phyloP scores from a whole-genome alignment of 1,140 invertebrate species.

The Physella acuta region DNA sequence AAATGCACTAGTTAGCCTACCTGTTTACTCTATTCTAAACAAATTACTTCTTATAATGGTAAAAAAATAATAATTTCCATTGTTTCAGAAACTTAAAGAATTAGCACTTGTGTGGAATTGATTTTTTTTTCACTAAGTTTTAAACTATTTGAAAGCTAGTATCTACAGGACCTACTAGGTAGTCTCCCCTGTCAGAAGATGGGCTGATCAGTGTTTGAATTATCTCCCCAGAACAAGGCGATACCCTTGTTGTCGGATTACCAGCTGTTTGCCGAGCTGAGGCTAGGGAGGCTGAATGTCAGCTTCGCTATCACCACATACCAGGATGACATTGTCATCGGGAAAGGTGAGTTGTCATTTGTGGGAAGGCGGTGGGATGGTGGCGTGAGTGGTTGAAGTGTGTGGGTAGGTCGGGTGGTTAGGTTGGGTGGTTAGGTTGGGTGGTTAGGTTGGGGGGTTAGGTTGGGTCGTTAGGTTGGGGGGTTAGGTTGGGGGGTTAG shows the following conservation, averaged over 20 bases:
- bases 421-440: too few species aligned
- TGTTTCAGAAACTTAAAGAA: too few species aligned
- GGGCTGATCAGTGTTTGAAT: not conserved
- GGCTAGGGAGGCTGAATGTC: not conserved
- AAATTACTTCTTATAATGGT: too few species aligned
- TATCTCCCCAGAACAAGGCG: not conserved
- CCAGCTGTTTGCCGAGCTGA: constrained; percentile 6
- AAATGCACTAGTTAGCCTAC: too few species aligned
- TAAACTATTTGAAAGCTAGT: not conserved
- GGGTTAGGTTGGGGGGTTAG: not conserved
- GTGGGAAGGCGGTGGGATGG: not conserved
- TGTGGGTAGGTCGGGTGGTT: not conserved
- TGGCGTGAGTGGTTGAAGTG: not conserved
- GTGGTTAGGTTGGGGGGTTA: not conserved
- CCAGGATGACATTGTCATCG: constrained; percentile 1
- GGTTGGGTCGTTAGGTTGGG: not conserved
- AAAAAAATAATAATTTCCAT: too few species aligned
- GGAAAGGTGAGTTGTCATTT: constrained; percentile 2
- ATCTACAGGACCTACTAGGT: not conserved
- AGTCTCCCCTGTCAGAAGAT: not conserved
- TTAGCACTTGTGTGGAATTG: not conserved
- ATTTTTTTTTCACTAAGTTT: too few species aligned
- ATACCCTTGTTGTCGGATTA: constrained; percentile 6
- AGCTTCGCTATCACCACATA: constrained; percentile 1
- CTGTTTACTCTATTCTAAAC: too few species aligned